Evolutionary conservation across 2,797 vertebrate species (phyloP).

Genomic region (Darevskia nairensis): DNA sequence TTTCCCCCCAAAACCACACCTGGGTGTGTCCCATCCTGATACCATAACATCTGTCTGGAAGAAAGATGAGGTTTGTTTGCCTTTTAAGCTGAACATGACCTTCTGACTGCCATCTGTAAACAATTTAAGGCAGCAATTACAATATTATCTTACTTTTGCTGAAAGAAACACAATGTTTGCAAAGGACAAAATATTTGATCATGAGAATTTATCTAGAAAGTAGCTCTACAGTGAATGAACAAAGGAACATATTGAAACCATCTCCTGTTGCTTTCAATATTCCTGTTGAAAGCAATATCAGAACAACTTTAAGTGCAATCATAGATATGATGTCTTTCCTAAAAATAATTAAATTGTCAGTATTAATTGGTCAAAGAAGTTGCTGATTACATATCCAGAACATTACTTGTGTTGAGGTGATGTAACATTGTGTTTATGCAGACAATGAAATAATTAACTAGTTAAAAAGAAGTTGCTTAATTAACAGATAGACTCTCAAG

Average conservation of each 20-base stretch:
- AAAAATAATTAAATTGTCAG: background rate
- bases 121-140: conserved; percentile 35
- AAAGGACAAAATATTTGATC: conserved; percentile 22
- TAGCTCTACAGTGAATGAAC: background rate
- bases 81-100: conserved; percentile 20
- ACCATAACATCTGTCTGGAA: background rate
- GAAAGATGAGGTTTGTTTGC: background rate
- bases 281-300: conserved; percentile 5
- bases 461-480: background rate
- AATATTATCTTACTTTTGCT: conserved; percentile 29
- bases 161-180: conserved; percentile 7
- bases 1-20: background rate
- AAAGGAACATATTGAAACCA: conserved; percentile 38
- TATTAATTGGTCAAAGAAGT: background rate
- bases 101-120: conserved; percentile 38
- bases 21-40: conserved; percentile 6
- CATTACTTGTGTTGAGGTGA: background rate
- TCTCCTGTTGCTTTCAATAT: conserved; percentile 28
- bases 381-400: background rate
- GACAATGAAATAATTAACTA: background rate
- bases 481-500: no score
- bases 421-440: background rate
- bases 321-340: background rate
- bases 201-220: conserved; percentile 20
- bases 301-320: background rate